Conservation (phyloP, 2,888 invertebrate genomes). For the Drosophila melanosoma region DNA sequence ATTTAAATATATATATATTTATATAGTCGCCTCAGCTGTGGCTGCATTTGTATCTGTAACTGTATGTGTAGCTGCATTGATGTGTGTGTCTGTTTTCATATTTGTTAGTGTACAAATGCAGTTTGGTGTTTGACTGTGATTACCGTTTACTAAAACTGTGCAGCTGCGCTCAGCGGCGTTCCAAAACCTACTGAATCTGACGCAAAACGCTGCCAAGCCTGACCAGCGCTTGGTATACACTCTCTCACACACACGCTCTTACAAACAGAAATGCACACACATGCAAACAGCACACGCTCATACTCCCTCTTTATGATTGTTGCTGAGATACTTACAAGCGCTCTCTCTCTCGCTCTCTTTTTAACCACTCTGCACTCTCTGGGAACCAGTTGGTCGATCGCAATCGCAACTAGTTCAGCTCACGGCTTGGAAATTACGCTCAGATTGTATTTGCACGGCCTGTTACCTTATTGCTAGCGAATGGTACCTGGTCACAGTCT, state of each 20-base stretch:
- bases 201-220: slow-evolving; percentile 27
- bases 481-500: slow-evolving; percentile 56
- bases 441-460: slow-evolving; percentile 67
- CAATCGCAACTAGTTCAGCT: slow-evolving; percentile 65
- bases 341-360: slow-evolving; percentile 19
- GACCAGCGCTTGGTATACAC: slow-evolving; percentile 21
- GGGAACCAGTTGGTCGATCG: slow-evolving; percentile 62
- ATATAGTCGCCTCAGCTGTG: slow-evolving; percentile 53
- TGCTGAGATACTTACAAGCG: not conserved
- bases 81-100: slow-evolving; percentile 38
- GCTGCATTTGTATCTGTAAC: slow-evolving; percentile 41
- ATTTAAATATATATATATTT: slow-evolving; percentile 18
- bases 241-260: slow-evolving; percentile 25
- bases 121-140: slow-evolving; percentile 38
- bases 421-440: slow-evolving; percentile 54
- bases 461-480: slow-evolving; percentile 18
- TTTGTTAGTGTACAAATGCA: slow-evolving; percentile 34
- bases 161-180: slow-evolving; percentile 82
- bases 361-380: slow-evolving; percentile 20
- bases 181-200: slow-evolving; percentile 78
- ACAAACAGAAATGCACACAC: slow-evolving; percentile 14
- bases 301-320: not conserved
- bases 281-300: slow-evolving; percentile 6
- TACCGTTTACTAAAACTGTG: slow-evolving; percentile 64
- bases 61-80: slow-evolving; percentile 28